A percentile compares a stretch with the other conserved stretches of the same genome.
These are phyloP conservation scores for Neelides folsomi DNA, from an alignment of 2,888 invertebrate species.

Conservation along the genomic window DNA sequence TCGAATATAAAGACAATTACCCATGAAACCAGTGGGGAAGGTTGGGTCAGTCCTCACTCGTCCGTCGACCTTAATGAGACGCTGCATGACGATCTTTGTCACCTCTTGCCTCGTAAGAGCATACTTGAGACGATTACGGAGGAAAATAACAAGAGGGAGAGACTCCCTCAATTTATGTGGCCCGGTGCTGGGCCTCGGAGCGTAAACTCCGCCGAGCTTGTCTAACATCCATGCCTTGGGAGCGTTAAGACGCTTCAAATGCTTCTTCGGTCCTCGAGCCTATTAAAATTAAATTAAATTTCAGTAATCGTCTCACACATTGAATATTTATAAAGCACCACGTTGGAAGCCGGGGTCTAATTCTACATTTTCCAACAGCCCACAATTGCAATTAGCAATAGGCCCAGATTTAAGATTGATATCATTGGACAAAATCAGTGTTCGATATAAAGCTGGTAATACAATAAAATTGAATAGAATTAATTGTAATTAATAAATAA, in stretches of 20 bases:
- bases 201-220: conserved; percentile 94
- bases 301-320: too few relatives aligned
- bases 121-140: conserved; percentile 95
- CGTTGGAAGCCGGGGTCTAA: too few relatives aligned
- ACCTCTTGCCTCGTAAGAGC: conserved; percentile 93
- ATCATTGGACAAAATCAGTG: too few relatives aligned
- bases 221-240: conserved; percentile 99
- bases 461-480: too few relatives aligned
- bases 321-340: too few relatives aligned
- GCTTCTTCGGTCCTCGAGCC: conserved; percentile 99
- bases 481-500: not conserved
- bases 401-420: too few relatives aligned
- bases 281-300: conserved; percentile 38
- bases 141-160: conserved; percentile 86
- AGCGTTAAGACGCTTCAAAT: conserved; percentile 96
- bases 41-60: conserved; percentile 95
- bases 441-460: too few relatives aligned
- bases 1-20: conserved; percentile 41
- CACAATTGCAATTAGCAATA: too few relatives aligned
- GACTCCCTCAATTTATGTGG: conserved; percentile 97
- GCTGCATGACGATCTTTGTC: conserved; percentile 94
- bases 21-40: conserved; percentile 98
- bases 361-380: too few relatives aligned
- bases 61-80: conserved; percentile 94
- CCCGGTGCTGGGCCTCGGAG: conserved; percentile 92